Evolutionary conservation across 2,113 vertebrate genomes (phyloP).

Genomic region (Isurus oxyrinchus): DNA sequence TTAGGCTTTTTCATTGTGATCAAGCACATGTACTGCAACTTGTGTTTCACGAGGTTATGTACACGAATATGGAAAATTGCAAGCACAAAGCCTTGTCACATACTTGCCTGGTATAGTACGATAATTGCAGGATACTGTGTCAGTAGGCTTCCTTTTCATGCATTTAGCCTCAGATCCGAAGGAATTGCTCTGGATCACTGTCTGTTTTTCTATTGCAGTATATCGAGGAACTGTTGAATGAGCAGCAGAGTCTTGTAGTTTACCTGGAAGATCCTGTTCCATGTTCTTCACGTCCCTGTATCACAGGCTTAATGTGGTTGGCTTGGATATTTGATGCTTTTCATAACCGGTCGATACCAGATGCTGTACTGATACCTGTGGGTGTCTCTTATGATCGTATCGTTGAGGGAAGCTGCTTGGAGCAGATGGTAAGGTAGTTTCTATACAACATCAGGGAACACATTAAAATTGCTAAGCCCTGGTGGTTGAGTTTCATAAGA

Average conservation of each 20-base stretch:
- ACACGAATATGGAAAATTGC: neutral
- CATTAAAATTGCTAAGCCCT: neutral
- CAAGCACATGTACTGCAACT: neutral
- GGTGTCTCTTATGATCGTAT: slow-evolving; percentile 67
- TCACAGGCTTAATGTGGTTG: slow-evolving; percentile 48
- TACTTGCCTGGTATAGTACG: neutral
- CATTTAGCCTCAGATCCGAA: neutral
- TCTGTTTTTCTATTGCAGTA: slow-evolving; percentile 53
- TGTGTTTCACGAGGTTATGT: neutral
- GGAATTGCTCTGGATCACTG: neutral
- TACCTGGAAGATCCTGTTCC: slow-evolving; percentile 58
- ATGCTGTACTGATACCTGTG: slow-evolving; percentile 69
- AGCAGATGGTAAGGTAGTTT: neutral
- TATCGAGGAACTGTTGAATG: slow-evolving; percentile 65
- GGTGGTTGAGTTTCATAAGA: neutral
- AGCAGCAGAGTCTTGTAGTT: slow-evolving; percentile 63
- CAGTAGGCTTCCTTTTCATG: too few species aligned
- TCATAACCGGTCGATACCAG: slow-evolving; percentile 51
- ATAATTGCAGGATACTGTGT: neutral
- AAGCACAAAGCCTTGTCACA: neutral
- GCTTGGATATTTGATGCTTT: slow-evolving; percentile 54
- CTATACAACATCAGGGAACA: neutral
- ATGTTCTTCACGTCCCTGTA: slow-evolving; percentile 31
- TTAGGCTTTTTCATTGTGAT: neutral
- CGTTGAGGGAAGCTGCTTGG: neutral